Evolutionary conservation across 2,113 vertebrate species (phyloP).

Genomic region (Cavia aperea): DNA sequence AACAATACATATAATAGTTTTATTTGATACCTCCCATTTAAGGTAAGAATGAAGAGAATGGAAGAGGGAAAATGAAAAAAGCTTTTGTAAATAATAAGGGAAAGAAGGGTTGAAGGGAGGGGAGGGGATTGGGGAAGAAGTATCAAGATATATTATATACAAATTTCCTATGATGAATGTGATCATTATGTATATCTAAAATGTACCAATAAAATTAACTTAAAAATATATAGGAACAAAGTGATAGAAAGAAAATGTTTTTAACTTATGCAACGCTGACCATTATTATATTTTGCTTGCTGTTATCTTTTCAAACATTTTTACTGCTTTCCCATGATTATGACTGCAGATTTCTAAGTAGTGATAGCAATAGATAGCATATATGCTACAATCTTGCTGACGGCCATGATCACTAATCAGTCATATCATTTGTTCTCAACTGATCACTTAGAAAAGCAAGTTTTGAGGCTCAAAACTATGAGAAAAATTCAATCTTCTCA

Average conservation of each 20-base stretch:
- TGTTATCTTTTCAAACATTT: not conserved
- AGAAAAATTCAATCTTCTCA: not conserved
- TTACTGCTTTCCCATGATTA: not conserved
- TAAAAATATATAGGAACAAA: not conserved
- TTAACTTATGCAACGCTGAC: not conserved
- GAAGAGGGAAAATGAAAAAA: not conserved
- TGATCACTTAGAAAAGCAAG: not conserved
- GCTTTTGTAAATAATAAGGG: not conserved
- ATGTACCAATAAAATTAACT: not conserved
- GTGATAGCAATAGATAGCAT: not conserved
- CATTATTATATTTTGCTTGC: constrained; percentile 10
- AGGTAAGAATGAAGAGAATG: not conserved
- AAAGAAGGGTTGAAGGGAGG: not conserved
- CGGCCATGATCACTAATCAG: not conserved
- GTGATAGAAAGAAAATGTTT: not conserved
- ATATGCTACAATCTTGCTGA: not conserved
- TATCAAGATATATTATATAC: not conserved
- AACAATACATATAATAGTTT: constrained; percentile 28
- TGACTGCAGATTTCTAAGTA: not conserved
- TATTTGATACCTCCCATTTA: not conserved
- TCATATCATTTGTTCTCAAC: not conserved
- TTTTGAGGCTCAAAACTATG: not conserved
- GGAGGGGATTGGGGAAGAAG: not conserved
- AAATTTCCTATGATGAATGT: not conserved
- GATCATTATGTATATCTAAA: not conserved